These are phyloP conservation scores for Chrysotoxum bicinctum DNA, from an alignment of 2,888 invertebrate species.

Conservation along the genomic window DNA sequence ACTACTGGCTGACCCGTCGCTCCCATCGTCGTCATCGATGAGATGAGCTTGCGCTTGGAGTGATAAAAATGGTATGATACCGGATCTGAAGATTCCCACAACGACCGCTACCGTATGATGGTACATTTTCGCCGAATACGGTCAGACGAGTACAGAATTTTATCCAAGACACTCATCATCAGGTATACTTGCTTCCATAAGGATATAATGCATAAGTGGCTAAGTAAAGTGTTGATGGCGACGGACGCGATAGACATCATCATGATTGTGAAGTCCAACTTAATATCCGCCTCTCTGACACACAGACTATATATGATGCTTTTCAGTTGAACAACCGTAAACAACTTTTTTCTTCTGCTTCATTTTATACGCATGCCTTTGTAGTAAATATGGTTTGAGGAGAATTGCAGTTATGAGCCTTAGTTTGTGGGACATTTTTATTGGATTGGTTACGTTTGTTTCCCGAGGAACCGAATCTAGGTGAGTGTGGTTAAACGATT, in stretches of 20 bases:
- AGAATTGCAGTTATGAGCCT: conserved; percentile 63
- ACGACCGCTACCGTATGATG: conserved; percentile 52
- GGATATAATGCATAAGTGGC: conserved; percentile 43
- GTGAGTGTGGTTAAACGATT: conserved; percentile 62
- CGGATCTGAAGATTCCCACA: conserved; percentile 72
- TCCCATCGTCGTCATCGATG: neutral
- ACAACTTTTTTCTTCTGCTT: conserved; percentile 36
- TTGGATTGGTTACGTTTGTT: conserved; percentile 61
- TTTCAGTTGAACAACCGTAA: conserved; percentile 59
- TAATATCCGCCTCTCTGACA: conserved; percentile 67
- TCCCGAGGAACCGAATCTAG: conserved; percentile 67
- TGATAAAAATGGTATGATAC: conserved; percentile 70
- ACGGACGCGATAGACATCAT: conserved; percentile 36
- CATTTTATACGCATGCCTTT: conserved; percentile 56
- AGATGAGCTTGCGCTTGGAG: neutral
- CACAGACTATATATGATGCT: conserved; percentile 6
- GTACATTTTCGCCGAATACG: conserved; percentile 66
- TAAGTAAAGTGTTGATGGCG: conserved; percentile 52
- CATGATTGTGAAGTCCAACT: conserved; percentile 52
- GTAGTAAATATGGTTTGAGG: conserved; percentile 37
- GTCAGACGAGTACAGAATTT: conserved; percentile 62
- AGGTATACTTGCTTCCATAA: conserved; percentile 51
- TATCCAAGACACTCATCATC: conserved; percentile 30
- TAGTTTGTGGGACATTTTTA: conserved; percentile 64
- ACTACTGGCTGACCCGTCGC: conserved; percentile 22